Percentiles rank a stretch among this genome's conserved stretches.
phyloP scores from a whole-genome alignment of 2,797 vertebrate species.

The Sebastes ruberrimus region DNA sequence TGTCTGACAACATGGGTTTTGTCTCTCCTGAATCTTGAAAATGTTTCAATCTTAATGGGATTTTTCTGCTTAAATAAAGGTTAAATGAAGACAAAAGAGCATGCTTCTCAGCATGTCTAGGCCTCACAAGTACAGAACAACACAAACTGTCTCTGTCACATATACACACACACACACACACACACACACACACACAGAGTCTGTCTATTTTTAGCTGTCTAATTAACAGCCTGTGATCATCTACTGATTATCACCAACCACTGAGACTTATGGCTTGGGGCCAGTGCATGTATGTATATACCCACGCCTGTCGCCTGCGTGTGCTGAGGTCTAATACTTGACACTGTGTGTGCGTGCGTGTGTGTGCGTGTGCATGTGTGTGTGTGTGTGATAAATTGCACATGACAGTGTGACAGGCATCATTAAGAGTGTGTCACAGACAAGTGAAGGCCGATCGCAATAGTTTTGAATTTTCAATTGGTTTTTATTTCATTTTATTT shows the following conservation, averaged over 20 bases:
- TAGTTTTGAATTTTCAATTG: too few relatives aligned
- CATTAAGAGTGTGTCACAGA: conserved; percentile 62
- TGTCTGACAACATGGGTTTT: neutral
- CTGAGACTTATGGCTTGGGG: conserved; percentile 41
- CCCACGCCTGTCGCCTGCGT: neutral
- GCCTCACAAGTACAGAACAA: neutral
- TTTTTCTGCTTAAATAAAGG: neutral
- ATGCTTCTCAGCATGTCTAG: neutral
- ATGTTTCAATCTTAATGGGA: neutral
- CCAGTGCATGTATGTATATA: neutral
- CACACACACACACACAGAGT: neutral
- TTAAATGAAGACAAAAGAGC: conserved; percentile 3
- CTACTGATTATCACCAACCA: conserved; percentile 64
- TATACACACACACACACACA: conserved; percentile 3
- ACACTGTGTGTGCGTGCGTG: conserved; percentile 18
- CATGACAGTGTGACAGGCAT: conserved; percentile 69
- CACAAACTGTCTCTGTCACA: neutral
- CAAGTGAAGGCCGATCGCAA: neutral
- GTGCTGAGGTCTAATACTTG: conserved; percentile 5
- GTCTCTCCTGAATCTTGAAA: neutral
- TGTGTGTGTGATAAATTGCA: conserved; percentile 51
- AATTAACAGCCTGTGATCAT: conserved; percentile 69
- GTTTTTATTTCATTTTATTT: too few relatives aligned
- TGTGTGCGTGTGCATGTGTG: conserved; percentile 29
- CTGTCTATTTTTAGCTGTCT: conserved; percentile 66